Percentiles rank a stretch among this genome's conserved stretches.
Evolutionary conservation across 2,888 invertebrate species (phyloP).

Genomic region (Platynereis dumerilii): DNA sequence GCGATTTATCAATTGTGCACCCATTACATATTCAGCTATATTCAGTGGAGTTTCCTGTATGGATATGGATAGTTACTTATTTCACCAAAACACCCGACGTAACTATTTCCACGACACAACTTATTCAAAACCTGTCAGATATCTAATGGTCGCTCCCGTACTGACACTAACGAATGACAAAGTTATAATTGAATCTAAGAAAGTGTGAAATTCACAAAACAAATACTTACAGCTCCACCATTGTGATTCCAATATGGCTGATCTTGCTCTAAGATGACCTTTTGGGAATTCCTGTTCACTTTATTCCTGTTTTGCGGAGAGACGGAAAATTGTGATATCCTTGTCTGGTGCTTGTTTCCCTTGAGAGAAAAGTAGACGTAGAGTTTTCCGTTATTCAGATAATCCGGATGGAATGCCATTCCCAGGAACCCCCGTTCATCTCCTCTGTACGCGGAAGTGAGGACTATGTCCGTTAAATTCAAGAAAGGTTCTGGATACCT

Average conservation of each 20-base stretch:
- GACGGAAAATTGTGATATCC: constrained; percentile 38
- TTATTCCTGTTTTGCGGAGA: constrained; percentile 39
- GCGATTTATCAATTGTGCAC: too few species aligned
- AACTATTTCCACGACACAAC: too few species aligned
- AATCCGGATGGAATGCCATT: constrained; percentile 55
- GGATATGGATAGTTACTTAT: too few species aligned
- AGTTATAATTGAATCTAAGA: too few species aligned
- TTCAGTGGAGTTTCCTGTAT: too few species aligned
- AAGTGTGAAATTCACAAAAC: too few species aligned
- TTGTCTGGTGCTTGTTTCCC: constrained; percentile 7
- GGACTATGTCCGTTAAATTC: constrained; percentile 40
- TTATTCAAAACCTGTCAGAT: too few species aligned
- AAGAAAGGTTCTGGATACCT: constrained; percentile 43
- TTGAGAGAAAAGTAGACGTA: constrained; percentile 46
- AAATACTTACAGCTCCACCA: constrained; percentile 57
- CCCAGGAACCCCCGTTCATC: constrained; percentile 53
- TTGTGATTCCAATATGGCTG: constrained; percentile 59
- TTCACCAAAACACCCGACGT: too few species aligned
- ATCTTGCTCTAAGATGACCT: constrained; percentile 46
- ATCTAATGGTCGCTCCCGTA: too few species aligned
- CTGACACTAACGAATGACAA: too few species aligned
- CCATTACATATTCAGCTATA: too few species aligned
- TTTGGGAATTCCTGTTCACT: constrained; percentile 42
- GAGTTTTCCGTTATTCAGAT: constrained; percentile 46
- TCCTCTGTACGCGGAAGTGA: constrained; percentile 33